Conservation (phyloP, 2,888 invertebrate genomes). For the Meliscaeva auricollis region DNA sequence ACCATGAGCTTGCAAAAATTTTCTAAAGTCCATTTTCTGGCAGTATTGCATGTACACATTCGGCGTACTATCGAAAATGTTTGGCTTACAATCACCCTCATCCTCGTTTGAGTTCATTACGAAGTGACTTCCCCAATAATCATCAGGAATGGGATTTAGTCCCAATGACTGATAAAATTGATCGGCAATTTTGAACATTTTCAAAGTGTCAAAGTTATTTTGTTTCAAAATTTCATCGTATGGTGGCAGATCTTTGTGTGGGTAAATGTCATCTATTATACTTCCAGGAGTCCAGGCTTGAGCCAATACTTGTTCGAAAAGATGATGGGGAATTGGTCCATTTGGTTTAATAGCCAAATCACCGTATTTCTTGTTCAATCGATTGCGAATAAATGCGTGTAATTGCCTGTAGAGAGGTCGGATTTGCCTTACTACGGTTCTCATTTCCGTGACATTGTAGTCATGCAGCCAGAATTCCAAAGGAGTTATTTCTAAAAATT, state of each 20-base stretch:
- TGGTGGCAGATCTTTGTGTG: conserved; percentile 13
- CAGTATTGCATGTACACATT: conserved; percentile 54
- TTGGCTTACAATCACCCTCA: conserved; percentile 40
- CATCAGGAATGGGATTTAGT: conserved; percentile 18
- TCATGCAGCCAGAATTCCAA: conserved; percentile 6
- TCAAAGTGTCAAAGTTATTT: not conserved
- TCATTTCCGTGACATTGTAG: conserved; percentile 85
- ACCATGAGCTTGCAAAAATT: conserved; percentile 70
- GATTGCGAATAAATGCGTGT: conserved; percentile 90
- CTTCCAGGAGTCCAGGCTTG: conserved; percentile 50
- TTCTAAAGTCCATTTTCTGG: conserved; percentile 66
- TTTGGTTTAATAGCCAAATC: conserved; percentile 86
- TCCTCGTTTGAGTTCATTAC: not conserved
- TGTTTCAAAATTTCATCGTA: not conserved
- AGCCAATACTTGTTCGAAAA: conserved; percentile 85
- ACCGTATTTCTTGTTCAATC: conserved; percentile 88
- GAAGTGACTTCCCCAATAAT: conserved; percentile 5
- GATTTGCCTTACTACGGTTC: conserved; percentile 88
- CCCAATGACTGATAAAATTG: conserved; percentile 45
- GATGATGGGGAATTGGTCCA: conserved; percentile 90
- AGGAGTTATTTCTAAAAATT: not conserved
- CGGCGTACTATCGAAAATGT: conserved; percentile 30
- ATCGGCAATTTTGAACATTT: conserved; percentile 36
- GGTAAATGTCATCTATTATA: conserved; percentile 14
- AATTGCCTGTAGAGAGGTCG: conserved; percentile 91